phyloP scores from a whole-genome alignment of 2,888 invertebrate genomes.

The Ophion costatus region DNA sequence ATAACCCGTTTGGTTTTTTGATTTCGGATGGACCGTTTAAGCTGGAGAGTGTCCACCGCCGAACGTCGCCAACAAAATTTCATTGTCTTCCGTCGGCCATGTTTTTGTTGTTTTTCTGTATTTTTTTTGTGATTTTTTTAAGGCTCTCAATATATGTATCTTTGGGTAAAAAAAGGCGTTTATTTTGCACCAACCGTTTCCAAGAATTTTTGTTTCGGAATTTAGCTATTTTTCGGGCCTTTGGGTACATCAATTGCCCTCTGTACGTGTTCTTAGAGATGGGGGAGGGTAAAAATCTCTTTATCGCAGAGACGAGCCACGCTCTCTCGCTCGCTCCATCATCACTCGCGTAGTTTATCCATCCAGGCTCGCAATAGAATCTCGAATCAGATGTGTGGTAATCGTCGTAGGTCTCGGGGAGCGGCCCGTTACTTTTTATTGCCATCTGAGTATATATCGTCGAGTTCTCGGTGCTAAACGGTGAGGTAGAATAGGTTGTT shows the following conservation, averaged over 20 bases:
- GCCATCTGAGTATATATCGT: slow-evolving; percentile 68
- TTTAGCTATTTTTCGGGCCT: no score
- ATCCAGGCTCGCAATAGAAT: slow-evolving; percentile 63
- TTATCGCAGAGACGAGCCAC: slow-evolving; percentile 29
- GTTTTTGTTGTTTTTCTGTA: no score
- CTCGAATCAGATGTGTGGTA: slow-evolving; percentile 73
- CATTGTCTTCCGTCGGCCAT: no score
- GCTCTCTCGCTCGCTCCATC: slow-evolving; percentile 30
- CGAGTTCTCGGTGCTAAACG: slow-evolving; percentile 58
- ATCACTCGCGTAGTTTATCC: slow-evolving; percentile 49
- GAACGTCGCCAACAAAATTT: no score
- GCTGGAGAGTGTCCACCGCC: no score
- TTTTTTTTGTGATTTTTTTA: no score
- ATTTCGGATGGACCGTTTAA: no score
- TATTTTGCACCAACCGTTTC: no score
- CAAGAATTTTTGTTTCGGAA: no score
- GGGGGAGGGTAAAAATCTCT: slow-evolving; percentile 2
- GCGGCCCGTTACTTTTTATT: slow-evolving; percentile 73
- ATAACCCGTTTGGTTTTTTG: no score
- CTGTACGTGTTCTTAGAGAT: not conserved
- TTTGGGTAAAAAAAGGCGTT: no score
- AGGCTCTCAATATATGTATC: no score
- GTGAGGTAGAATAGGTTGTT: slow-evolving; percentile 29
- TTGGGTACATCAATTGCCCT: not conserved
- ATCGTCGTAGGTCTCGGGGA: slow-evolving; percentile 69